These are phyloP conservation scores for Caenorhabditis remanei DNA, from an alignment of 1,140 invertebrate genomes.

Conservation along the genomic window DNA sequence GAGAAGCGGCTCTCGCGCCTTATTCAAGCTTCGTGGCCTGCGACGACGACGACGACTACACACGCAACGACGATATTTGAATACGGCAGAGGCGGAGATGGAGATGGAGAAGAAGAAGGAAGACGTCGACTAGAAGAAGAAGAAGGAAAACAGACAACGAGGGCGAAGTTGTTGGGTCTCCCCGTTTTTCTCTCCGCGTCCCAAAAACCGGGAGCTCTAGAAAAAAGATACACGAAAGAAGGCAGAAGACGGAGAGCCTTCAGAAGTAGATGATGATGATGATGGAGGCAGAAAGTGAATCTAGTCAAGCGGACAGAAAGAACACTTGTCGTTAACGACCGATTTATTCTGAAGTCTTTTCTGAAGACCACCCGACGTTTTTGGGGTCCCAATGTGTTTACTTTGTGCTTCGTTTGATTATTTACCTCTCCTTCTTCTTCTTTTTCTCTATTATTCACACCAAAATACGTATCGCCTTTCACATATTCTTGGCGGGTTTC, in stretches of 20 bases:
- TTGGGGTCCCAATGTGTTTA: background rate
- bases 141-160: slow-evolving; percentile 38
- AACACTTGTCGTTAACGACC: background rate
- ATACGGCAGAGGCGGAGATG: slow-evolving; percentile 30
- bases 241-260: background rate
- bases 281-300: slow-evolving; percentile 19
- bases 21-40: slow-evolving; percentile 31
- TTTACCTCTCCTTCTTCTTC: slow-evolving; percentile 13
- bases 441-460: background rate
- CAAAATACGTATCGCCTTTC: slow-evolving; percentile 24
- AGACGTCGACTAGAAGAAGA: background rate
- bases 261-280: background rate
- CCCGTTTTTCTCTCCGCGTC: background rate
- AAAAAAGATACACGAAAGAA: background rate
- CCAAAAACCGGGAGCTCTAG: slow-evolving; percentile 17
- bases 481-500: slow-evolving; percentile 2
- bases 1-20: slow-evolving; percentile 31
- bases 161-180: slow-evolving; percentile 11
- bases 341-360: background rate
- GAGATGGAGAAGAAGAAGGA: background rate
- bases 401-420: slow-evolving; percentile 21
- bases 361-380: background rate
- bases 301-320: slow-evolving; percentile 27
- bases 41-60: slow-evolving; percentile 10
- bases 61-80: slow-evolving; percentile 42